Percentiles rank a stretch among this genome's conserved stretches.
Conservation (phyloP, 92 coral and sea anemone species). For the Siderastrea radians region DNA sequence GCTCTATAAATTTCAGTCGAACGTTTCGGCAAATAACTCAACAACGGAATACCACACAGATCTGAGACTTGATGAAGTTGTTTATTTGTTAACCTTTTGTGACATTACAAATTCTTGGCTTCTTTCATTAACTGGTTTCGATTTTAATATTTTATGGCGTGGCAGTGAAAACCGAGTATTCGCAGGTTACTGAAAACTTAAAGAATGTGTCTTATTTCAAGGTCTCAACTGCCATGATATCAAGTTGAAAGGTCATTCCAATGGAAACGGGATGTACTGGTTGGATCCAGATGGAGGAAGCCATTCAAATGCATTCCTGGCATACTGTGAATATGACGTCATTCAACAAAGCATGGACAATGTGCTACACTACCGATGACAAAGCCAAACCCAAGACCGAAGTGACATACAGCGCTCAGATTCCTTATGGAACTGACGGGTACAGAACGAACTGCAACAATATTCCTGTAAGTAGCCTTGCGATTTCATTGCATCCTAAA, state of each 20-base stretch:
- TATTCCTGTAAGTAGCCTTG: not conserved
- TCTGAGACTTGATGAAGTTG: too few species aligned
- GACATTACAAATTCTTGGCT: too few species aligned
- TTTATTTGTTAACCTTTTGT: too few species aligned
- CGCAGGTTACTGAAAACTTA: too few species aligned
- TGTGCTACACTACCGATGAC: slow-evolving; percentile 39
- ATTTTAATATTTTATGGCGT: too few species aligned
- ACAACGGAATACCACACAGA: too few species aligned
- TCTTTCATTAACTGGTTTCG: too few species aligned
- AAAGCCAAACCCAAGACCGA: too few species aligned
- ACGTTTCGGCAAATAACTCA: too few species aligned
- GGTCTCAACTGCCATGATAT: not conserved
- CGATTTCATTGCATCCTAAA: too few species aligned
- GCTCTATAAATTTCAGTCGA: too few species aligned
- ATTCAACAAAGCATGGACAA: slow-evolving; percentile 50
- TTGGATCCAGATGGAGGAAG: slow-evolving; percentile 34
- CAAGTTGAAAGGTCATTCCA: not conserved
- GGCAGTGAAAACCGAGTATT: too few species aligned
- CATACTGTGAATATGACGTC: slow-evolving; percentile 58
- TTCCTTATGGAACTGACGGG: slow-evolving; percentile 7
- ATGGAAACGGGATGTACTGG: slow-evolving; percentile 35
- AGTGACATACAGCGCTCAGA: not conserved
- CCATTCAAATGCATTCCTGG: slow-evolving; percentile 9
- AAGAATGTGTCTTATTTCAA: not conserved
- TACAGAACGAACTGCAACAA: not conserved